phyloP scores from a whole-genome alignment of 1,140 invertebrate genomes.

The Cydia amplana region DNA sequence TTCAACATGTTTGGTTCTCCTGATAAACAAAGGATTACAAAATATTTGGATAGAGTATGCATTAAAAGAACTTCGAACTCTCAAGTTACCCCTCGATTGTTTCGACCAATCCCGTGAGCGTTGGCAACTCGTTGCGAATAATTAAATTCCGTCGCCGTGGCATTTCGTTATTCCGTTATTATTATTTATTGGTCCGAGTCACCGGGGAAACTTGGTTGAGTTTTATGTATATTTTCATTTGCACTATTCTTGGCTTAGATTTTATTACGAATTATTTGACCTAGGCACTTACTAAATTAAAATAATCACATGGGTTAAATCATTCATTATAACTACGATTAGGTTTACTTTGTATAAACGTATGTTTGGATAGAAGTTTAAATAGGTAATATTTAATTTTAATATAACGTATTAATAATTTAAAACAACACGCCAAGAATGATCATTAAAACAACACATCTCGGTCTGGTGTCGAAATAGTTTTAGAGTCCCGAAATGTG shows the following conservation, averaged over 20 bases:
- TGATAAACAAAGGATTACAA: too few species aligned
- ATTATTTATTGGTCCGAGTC: slow-evolving; percentile 46
- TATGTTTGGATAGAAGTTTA: too few species aligned
- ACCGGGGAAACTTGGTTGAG: slow-evolving; percentile 33
- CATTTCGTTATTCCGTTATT: slow-evolving; percentile 44
- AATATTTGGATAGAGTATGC: background rate
- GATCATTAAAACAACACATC: slow-evolving; percentile 37
- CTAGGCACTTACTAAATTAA: slow-evolving; percentile 36
- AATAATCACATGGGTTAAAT: slow-evolving; percentile 35
- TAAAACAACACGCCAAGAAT: background rate
- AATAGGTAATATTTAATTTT: too few species aligned
- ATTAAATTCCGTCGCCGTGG: slow-evolving; percentile 56
- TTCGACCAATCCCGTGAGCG: slow-evolving; percentile 44
- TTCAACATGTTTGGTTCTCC: too few species aligned
- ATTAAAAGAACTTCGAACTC: background rate
- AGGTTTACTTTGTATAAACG: too few species aligned
- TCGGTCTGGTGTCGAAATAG: background rate
- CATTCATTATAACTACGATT: too few species aligned
- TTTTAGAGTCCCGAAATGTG: background rate
- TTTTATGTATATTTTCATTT: slow-evolving; percentile 44
- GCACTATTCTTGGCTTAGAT: slow-evolving; percentile 14
- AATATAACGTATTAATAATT: slow-evolving; percentile 40
- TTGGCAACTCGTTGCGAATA: slow-evolving; percentile 55
- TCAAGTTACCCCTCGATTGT: background rate
- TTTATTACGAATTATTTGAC: background rate